Evolutionary conservation across 2,797 vertebrate genomes (phyloP), one percentile per base, ranked within the genome.

Genomic region (Poeciliopsis turneri): DNA sequence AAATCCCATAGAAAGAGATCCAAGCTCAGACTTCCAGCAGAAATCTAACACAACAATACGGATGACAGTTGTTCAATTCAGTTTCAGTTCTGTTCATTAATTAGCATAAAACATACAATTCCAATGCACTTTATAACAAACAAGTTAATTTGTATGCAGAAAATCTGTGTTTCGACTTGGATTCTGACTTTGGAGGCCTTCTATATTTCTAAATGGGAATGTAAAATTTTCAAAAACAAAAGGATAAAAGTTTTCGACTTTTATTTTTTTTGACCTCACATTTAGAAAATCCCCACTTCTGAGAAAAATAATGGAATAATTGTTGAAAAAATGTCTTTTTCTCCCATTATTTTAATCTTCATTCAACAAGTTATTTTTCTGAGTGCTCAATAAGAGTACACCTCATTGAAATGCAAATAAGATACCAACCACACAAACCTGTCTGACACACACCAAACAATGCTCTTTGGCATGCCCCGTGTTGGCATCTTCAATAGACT

Each of bases 401-500:
- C 80, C 66, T 85, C 82, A 87, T 80, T 82, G 43, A 81, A 84
- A 28, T 80, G 69, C 74, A 89, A 90, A 87, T 53, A 75, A 36
- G 12, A n/a, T 64, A 74, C 53, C 33, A 66, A 33, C 36, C 64
- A 33, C 79, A 23, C 72, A 1, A 46, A 61, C 51, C 74, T 72
- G 30, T 73, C 46, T 77, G 16, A 81, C 69, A 73, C 84, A 55
- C 76, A 51, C 41, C 0, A 36, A 61, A 55, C 80, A 74, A 77
- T 84, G 86, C 80, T 80, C 68, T 85, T 83, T 86, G 89, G 84
- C 84, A 80, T 15, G 89, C 75, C 61, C 83, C 57, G 30, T 89
- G 84, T 88, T 88, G 86, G 90, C 83, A 82, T 84, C 72, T 77
- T 83, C 91, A 92, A 92, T 91, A 84, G 85, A 85, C 91, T 90